Evolutionary conservation across 2,888 invertebrate species (phyloP).

Genomic region (Ommatoiulus sabulosus): DNA sequence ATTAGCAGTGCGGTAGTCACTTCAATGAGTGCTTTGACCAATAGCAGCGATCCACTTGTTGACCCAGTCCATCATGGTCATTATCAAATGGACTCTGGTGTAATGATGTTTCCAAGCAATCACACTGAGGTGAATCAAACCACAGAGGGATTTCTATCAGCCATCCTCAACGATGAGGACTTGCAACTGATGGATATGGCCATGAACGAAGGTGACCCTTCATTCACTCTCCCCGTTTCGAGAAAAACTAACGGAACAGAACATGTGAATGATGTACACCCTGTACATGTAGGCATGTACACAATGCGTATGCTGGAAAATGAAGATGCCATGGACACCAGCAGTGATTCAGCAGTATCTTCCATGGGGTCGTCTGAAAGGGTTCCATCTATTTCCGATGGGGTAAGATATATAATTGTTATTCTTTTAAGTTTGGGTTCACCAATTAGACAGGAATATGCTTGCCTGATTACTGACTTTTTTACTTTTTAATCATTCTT

Average conservation of each 20-base stretch:
- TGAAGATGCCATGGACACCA: constrained; percentile 79
- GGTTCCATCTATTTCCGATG: constrained; percentile 85
- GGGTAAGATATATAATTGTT: constrained; percentile 59
- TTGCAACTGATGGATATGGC: constrained; percentile 89
- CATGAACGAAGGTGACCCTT: constrained; percentile 66
- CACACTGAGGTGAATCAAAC: constrained; percentile 67
- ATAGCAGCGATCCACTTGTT: constrained; percentile 78
- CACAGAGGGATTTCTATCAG: constrained; percentile 84
- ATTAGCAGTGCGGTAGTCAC: constrained; percentile 72
- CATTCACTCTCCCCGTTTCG: constrained; percentile 37
- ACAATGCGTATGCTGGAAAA: constrained; percentile 83
- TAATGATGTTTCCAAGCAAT: constrained; percentile 75
- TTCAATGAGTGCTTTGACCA: constrained; percentile 80
- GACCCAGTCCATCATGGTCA: constrained; percentile 75
- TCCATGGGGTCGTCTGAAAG: constrained; percentile 89
- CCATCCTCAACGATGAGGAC: constrained; percentile 89
- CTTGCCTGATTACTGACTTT: too few species aligned
- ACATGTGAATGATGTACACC: constrained; percentile 48
- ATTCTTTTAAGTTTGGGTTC: not conserved
- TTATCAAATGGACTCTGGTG: constrained; percentile 72
- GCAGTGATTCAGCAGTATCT: constrained; percentile 91
- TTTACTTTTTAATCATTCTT: too few species aligned
- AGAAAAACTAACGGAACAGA: constrained; percentile 50
- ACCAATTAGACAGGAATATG: not conserved
- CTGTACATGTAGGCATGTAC: constrained; percentile 77